A percentile compares a stretch with the other conserved stretches of the same genome.
Conservation (phyloP, 2,888 invertebrate genomes). For the Cremastobaeus sp. region DNA sequence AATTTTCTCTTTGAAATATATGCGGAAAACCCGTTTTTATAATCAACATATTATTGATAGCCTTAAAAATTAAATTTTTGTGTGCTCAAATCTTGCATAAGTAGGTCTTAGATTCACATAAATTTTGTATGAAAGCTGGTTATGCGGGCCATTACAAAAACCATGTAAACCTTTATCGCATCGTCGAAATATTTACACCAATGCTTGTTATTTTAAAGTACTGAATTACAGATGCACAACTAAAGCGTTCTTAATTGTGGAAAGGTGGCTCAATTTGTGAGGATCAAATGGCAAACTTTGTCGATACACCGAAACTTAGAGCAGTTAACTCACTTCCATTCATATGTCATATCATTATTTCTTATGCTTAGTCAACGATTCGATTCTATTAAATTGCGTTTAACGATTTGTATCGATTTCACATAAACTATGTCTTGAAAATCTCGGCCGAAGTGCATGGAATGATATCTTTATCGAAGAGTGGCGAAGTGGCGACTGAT, state of each 20-base stretch:
- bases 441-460: constrained; percentile 70
- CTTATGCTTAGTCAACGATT: constrained; percentile 16
- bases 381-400: constrained; percentile 22
- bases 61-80: too few relatives aligned
- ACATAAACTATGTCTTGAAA: constrained; percentile 68
- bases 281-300: constrained; percentile 16
- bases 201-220: background rate
- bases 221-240: constrained; percentile 20
- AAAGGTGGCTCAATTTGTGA: constrained; percentile 5
- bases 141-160: background rate
- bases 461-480: constrained; percentile 69
- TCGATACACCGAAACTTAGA: constrained; percentile 32
- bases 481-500: constrained; percentile 65
- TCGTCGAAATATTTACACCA: background rate
- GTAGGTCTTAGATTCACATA: too few relatives aligned
- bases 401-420: constrained; percentile 24
- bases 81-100: too few relatives aligned
- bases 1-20: too few relatives aligned
- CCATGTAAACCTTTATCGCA: background rate
- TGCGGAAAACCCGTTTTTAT: too few relatives aligned
- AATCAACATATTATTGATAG: too few relatives aligned
- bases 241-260: constrained; percentile 23
- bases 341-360: constrained; percentile 9
- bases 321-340: constrained; percentile 37
- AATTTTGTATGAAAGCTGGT: too few relatives aligned